phyloP scores from a whole-genome alignment of 2,888 invertebrate genomes.

The Venustoraphidia nigricollis region DNA sequence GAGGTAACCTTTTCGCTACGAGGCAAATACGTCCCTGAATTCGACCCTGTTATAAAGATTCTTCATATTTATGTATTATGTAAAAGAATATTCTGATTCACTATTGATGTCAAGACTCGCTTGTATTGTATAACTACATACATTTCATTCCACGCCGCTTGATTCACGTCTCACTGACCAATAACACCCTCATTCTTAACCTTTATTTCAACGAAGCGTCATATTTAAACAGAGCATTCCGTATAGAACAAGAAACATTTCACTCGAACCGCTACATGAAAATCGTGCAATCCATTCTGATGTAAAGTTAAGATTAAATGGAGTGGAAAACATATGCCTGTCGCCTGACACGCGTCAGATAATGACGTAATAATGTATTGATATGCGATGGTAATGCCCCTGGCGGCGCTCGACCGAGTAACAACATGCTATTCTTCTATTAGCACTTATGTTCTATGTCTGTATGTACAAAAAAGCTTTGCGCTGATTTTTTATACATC shows the following conservation, averaged over 20 bases:
- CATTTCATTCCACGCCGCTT: conserved; percentile 6
- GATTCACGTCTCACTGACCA: conserved; percentile 8
- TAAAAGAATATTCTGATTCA: too few relatives aligned
- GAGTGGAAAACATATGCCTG: conserved; percentile 25
- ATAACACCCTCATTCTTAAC: conserved; percentile 4
- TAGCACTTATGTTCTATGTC: not conserved
- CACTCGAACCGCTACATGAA: not conserved
- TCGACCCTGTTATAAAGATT: too few relatives aligned
- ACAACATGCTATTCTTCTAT: conserved; percentile 1
- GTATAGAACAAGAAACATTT: too few relatives aligned
- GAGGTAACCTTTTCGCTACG: too few relatives aligned
- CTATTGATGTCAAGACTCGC: too few relatives aligned
- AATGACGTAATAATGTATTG: conserved; percentile 31
- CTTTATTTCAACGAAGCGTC: conserved; percentile 1
- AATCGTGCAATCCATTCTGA: not conserved
- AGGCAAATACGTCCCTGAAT: too few relatives aligned
- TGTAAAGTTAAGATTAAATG: conserved; percentile 5
- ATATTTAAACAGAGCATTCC: not conserved
- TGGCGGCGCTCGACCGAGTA: not conserved
- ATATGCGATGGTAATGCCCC: conserved; percentile 12
- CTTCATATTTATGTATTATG: too few relatives aligned
- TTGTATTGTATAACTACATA: not conserved
- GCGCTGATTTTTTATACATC: too few relatives aligned
- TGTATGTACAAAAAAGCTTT: too few relatives aligned
- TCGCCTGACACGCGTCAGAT: conserved; percentile 27